Conservation (phyloP, 92 coral and sea anemone species). For the Heteractis magnifica region DNA sequence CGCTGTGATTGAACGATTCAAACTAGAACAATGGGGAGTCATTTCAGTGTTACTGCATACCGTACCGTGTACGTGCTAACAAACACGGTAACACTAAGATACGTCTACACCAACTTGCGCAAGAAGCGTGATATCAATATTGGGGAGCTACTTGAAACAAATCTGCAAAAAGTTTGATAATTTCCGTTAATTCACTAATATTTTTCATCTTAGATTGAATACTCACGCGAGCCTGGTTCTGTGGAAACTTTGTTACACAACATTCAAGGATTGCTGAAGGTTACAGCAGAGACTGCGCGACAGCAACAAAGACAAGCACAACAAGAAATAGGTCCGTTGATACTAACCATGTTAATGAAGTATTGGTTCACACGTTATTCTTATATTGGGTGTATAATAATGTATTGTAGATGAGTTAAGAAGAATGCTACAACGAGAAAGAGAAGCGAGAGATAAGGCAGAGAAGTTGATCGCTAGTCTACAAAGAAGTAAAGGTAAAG, state of each 20-base stretch:
- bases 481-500: constrained; percentile 86
- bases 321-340: constrained; percentile 80
- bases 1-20: no score
- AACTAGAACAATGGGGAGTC: no score
- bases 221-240: constrained; percentile 60
- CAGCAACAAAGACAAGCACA: constrained; percentile 89
- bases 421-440: constrained; percentile 77
- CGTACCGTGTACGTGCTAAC: no score
- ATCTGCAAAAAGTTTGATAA: no score
- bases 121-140: no score
- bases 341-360: neutral
- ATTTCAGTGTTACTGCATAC: no score
- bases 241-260: constrained; percentile 81
- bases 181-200: neutral
- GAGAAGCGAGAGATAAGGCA: constrained; percentile 83
- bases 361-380: neutral
- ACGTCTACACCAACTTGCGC: no score
- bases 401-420: constrained; percentile 74
- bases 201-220: constrained; percentile 39
- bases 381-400: neutral
- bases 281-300: constrained; percentile 88
- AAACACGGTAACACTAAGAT: no score
- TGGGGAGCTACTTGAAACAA: no score
- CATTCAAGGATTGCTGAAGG: constrained; percentile 92
- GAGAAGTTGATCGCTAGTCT: constrained; percentile 75